Conservation (phyloP, 2,113 vertebrate species). For the Gobio gobio region DNA sequence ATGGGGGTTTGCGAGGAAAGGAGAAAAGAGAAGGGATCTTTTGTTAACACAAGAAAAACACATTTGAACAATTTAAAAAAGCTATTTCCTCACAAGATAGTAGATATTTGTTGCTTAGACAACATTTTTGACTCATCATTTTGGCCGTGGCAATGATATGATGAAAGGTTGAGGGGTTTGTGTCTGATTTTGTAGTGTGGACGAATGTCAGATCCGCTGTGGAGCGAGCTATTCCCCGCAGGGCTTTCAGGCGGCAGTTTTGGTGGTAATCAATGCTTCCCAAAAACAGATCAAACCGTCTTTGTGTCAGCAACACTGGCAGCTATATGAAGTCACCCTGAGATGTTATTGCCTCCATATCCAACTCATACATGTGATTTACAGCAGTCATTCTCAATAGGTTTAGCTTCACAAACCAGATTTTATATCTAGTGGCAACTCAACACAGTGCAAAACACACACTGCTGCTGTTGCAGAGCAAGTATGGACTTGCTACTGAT, state of each 20-base stretch:
- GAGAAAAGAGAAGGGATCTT: background rate
- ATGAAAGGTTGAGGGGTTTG: constrained; percentile 35
- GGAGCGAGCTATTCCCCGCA: background rate
- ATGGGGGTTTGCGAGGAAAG: background rate
- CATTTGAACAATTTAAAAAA: background rate
- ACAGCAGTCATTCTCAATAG: background rate
- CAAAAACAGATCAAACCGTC: constrained; percentile 38
- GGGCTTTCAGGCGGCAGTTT: constrained; percentile 27
- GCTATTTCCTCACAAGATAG: background rate
- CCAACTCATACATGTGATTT: background rate
- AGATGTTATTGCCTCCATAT: constrained; percentile 23
- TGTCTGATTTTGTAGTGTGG: constrained; percentile 46
- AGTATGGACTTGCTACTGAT: too few species aligned
- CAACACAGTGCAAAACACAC: background rate
- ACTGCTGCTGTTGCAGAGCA: too few species aligned
- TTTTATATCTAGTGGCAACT: background rate
- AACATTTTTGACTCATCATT: constrained; percentile 19
- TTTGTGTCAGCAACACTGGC: constrained; percentile 38
- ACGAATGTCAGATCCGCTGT: constrained; percentile 8
- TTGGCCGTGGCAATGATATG: background rate
- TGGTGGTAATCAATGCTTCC: constrained; percentile 9
- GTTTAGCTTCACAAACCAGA: background rate
- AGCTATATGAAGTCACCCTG: constrained; percentile 14
- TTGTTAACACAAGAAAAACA: background rate
- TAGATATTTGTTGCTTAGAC: background rate